Conservation (phyloP, 2,113 vertebrate species). For the Corynorhinus townsendii region DNA sequence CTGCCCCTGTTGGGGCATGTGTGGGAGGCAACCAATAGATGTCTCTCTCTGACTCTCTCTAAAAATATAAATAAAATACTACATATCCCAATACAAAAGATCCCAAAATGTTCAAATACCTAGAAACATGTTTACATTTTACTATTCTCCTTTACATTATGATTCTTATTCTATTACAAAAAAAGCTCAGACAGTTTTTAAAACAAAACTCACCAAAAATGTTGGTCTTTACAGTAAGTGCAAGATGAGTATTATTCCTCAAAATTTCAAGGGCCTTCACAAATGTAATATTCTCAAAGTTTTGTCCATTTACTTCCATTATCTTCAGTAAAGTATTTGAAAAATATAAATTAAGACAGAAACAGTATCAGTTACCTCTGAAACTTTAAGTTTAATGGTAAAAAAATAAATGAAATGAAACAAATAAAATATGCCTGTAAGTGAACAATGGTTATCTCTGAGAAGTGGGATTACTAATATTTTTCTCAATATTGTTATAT, state of each 20-base stretch:
- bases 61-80: not conserved
- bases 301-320: constrained; percentile 98
- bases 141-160: not conserved
- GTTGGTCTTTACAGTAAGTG: constrained; percentile 97
- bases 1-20: too few species aligned
- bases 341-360: constrained; percentile 50
- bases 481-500: not conserved
- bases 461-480: not conserved
- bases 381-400: not conserved
- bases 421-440: constrained; percentile 9
- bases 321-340: constrained; percentile 81
- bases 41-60: too few species aligned
- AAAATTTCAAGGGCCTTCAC: constrained; percentile 94
- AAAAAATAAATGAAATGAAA: not conserved
- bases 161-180: constrained; percentile 5
- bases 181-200: not conserved
- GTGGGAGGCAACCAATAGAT: too few species aligned
- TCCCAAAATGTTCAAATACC: not conserved
- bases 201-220: constrained; percentile 91
- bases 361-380: constrained; percentile 22
- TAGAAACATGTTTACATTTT: constrained; percentile 15
- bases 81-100: not conserved
- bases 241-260: constrained; percentile 95
- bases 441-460: not conserved
- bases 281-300: constrained; percentile 96